Evolutionary conservation across 2,113 vertebrate species (phyloP), one percentile per base, ranked within the genome.

Genomic region (Athene noctua): DNA sequence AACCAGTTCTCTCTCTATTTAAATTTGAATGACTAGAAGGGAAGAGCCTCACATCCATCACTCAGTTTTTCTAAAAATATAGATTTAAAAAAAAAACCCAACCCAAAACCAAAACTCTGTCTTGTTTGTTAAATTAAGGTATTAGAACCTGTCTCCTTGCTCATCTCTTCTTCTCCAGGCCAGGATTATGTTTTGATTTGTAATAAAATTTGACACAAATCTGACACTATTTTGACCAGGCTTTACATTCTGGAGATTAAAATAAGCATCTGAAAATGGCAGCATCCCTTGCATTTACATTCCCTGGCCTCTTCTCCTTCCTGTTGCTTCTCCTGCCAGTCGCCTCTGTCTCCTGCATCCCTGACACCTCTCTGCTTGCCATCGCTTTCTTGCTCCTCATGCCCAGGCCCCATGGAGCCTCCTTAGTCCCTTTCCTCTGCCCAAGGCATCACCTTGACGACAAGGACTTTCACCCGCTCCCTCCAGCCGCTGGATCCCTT

Each of bases 151-250:
- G 78, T 77, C 86, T 94, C 40, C 70, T 73, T 44, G 70, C 81
- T 94, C 92, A 82, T 70, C 51, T 91, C 77, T 73, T 72, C 88
- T 90, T 97, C 91, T 92, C 66, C 71, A 92, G 94, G 91, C 88
- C 86, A 79, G 92, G 90, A 95, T 97, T 97, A 96, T 42, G 20
- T 88, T 95, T 86, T 84, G 75, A 92, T 91, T 92, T 57, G 52
- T 46, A 94, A 94, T 86, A 88, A 89, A 86, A 84, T 94, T 94
- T 89, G 91, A 96, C 94, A 94, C 77, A 94, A 96, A 94, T 92
- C 94, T 92, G 97, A 96, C 92, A 95, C 82, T 73, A 90, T 96
- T 97, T 94, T 94, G 88, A 92, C 91, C 80, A 73, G 89, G 80
- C 10, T 63, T 84, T 95, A 84, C 63, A 65, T 94, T 52, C 57